phyloP scores from a whole-genome alignment of 2,888 invertebrate species.

The Ditula angustiorana region DNA sequence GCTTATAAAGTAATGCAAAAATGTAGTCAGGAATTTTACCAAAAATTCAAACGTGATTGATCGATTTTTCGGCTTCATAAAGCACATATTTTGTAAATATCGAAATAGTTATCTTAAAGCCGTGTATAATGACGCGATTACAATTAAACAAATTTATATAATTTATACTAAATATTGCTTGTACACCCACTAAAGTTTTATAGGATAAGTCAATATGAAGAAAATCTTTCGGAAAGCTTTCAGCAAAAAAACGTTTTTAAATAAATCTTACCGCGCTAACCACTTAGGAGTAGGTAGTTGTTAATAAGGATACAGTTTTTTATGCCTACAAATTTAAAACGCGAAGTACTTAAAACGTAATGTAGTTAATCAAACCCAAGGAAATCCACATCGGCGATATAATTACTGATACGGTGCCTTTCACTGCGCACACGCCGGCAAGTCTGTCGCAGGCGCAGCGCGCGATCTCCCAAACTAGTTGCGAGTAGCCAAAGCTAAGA shows the following conservation, averaged over 20 bases:
- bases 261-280: background rate
- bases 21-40: too few species aligned
- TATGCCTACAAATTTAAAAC: background rate
- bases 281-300: background rate
- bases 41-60: too few species aligned
- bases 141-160: too few species aligned
- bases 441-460: background rate
- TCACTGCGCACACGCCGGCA: constrained; percentile 48
- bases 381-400: constrained; percentile 58
- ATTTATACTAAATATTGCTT: too few species aligned
- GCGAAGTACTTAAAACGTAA: constrained; percentile 35
- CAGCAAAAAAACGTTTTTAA: background rate
- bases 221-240: too few species aligned
- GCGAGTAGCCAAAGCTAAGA: background rate
- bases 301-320: background rate
- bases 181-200: too few species aligned
- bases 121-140: too few species aligned
- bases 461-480: constrained; percentile 8
- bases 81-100: too few species aligned
- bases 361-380: constrained; percentile 49
- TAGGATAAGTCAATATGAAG: too few species aligned
- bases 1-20: too few species aligned
- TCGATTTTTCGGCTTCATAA: too few species aligned
- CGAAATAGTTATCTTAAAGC: too few species aligned
- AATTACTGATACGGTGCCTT: constrained; percentile 59